Conservation (phyloP, 2,888 invertebrate species). For the Drosophila putrida region DNA sequence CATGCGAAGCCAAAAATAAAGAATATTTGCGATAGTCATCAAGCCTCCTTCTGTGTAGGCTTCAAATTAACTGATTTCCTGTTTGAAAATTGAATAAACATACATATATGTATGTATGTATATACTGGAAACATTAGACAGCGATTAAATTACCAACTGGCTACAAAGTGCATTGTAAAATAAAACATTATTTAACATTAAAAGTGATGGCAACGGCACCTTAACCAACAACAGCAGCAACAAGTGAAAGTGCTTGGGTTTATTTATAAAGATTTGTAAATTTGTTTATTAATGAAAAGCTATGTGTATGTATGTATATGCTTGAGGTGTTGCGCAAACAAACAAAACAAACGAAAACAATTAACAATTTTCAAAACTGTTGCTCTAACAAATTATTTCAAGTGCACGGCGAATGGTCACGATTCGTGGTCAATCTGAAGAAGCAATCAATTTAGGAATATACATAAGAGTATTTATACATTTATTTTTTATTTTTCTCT, state of each 20-base stretch:
- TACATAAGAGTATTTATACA: neutral
- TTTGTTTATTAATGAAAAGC: constrained; percentile 18
- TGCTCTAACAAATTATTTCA: constrained; percentile 53
- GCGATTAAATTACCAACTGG: constrained; percentile 5
- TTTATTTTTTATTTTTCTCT: neutral
- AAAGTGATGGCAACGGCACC: neutral
- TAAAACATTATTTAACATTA: neutral
- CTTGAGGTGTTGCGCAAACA: constrained; percentile 56
- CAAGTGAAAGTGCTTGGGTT: constrained; percentile 67
- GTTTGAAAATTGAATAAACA: constrained; percentile 4
- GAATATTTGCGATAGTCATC: constrained; percentile 22
- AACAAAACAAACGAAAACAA: constrained; percentile 28
- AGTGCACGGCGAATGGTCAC: constrained; percentile 63
- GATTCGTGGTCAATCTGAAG: constrained; percentile 39
- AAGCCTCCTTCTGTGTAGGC: neutral
- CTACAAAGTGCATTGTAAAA: constrained; percentile 3
- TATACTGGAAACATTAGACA: neutral
- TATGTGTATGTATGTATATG: neutral
- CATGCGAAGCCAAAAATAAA: constrained; percentile 11
- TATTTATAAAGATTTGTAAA: constrained; percentile 60
- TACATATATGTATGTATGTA: neutral
- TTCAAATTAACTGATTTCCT: constrained; percentile 31
- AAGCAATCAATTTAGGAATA: constrained; percentile 23
- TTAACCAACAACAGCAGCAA: constrained; percentile 46
- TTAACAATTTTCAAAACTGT: constrained; percentile 31